Percentiles rank a stretch among this genome's conserved stretches.
These are phyloP conservation scores for Netta rufina DNA, from an alignment of 2,797 vertebrate species.

Conservation along the genomic window DNA sequence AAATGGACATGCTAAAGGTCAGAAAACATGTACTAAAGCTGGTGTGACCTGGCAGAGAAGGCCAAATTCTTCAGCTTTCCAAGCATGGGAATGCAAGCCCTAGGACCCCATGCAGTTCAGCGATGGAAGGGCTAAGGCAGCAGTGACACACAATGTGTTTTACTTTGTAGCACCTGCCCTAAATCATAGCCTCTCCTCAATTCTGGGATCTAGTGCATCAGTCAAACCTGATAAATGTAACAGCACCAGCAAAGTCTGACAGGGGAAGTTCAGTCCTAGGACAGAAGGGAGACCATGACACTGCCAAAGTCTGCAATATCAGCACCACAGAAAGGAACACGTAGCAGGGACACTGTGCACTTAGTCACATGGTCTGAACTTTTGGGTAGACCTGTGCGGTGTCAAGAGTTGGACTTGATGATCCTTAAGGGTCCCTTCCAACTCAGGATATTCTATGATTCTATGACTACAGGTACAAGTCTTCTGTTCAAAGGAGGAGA, in stretches of 20 bases:
- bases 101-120: fast-evolving
- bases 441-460: too few species aligned
- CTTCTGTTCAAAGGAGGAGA: not conserved
- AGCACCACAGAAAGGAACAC: not conserved
- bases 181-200: not conserved
- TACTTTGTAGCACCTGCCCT: not conserved
- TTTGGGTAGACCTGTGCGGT: too few species aligned
- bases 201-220: not conserved
- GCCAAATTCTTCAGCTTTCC: not conserved
- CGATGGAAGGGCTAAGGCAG: not conserved
- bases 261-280: not conserved
- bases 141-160: not conserved
- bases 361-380: too few species aligned
- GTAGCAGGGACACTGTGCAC: too few species aligned
- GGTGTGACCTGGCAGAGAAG: not conserved
- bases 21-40: not conserved
- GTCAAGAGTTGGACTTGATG: too few species aligned
- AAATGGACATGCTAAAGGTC: not conserved
- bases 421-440: too few species aligned
- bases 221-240: not conserved
- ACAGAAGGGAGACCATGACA: not conserved
- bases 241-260: not conserved
- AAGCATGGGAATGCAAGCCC: too few species aligned
- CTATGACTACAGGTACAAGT: not conserved
- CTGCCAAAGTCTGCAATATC: not conserved